Conservation (phyloP, 2,113 vertebrate genomes). For the Dipodomys spectabilis region DNA sequence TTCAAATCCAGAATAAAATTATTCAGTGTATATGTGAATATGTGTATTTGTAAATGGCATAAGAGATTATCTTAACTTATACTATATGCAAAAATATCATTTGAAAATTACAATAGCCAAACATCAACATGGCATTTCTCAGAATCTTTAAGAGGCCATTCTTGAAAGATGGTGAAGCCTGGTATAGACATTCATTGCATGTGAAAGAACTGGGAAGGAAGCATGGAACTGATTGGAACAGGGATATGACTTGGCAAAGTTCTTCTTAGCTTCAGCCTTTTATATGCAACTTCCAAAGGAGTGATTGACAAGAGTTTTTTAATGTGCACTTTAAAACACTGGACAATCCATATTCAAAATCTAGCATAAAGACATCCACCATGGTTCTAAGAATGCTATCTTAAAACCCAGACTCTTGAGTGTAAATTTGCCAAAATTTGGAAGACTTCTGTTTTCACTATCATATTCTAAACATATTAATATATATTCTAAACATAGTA, state of each 20-base stretch:
- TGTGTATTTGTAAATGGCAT: not conserved
- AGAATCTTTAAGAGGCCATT: not conserved
- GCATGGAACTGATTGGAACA: not conserved
- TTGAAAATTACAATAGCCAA: conserved; percentile 2
- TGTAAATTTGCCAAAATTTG: conserved; percentile 21
- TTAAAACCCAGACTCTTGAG: not conserved
- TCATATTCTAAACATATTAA: not conserved
- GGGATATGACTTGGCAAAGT: not conserved
- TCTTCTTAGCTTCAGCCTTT: conserved; percentile 32
- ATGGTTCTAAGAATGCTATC: conserved; percentile 18
- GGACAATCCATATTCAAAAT: conserved; percentile 7
- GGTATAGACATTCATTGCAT: not conserved
- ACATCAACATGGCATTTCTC: not conserved
- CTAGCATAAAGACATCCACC: not conserved
- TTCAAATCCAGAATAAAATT: not conserved
- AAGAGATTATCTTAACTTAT: not conserved
- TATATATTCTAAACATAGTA: not conserved
- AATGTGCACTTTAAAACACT: conserved; percentile 19
- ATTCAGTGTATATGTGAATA: not conserved
- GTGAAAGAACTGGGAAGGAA: not conserved
- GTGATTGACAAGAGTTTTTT: not conserved
- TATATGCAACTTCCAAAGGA: conserved; percentile 22
- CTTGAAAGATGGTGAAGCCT: conserved; percentile 11
- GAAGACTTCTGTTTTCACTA: not conserved
- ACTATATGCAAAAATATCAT: not conserved